Conservation (phyloP, 2,888 invertebrate genomes). For the Carcina quercana region DNA sequence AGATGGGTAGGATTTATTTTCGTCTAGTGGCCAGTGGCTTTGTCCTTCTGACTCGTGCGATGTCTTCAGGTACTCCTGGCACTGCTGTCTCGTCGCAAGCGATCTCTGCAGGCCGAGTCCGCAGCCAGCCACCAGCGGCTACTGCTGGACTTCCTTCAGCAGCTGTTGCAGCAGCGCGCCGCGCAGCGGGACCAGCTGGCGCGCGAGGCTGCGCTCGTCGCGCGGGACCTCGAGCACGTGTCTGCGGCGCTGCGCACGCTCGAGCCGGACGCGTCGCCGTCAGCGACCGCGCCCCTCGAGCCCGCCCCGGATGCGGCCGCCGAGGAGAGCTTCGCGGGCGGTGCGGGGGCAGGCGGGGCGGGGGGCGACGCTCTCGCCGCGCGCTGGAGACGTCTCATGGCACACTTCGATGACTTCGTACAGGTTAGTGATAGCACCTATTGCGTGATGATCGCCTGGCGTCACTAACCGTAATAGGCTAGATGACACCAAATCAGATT, state of each 20-base stretch:
- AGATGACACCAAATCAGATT: too few relatives aligned
- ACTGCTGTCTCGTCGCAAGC: too few relatives aligned
- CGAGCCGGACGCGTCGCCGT: constrained; percentile 30
- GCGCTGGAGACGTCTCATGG: constrained; percentile 83
- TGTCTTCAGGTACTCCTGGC: too few relatives aligned
- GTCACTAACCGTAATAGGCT: too few relatives aligned
- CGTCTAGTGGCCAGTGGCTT: too few relatives aligned
- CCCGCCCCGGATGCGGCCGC: neutral
- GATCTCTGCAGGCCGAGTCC: constrained; percentile 80
- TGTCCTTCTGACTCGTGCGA: too few relatives aligned
- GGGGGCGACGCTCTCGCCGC: constrained; percentile 74
- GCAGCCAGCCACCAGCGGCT: constrained; percentile 86
- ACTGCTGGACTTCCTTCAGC: constrained; percentile 88
- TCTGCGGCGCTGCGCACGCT: constrained; percentile 72
- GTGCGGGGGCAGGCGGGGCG: constrained; percentile 24
- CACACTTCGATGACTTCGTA: constrained; percentile 92
- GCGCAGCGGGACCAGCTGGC: constrained; percentile 71
- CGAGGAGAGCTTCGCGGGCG: constrained; percentile 26
- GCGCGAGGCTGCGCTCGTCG: constrained; percentile 83
- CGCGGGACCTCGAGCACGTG: constrained; percentile 81
- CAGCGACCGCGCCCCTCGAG: neutral
- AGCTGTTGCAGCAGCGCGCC: constrained; percentile 81
- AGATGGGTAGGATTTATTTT: too few relatives aligned
- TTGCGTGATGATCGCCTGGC: too few relatives aligned
- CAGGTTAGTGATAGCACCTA: too few relatives aligned